A percentile compares a stretch with the other conserved stretches of the same genome.
phyloP scores from a whole-genome alignment of 2,888 invertebrate genomes.

The Thecocarcelia acutangulata region DNA sequence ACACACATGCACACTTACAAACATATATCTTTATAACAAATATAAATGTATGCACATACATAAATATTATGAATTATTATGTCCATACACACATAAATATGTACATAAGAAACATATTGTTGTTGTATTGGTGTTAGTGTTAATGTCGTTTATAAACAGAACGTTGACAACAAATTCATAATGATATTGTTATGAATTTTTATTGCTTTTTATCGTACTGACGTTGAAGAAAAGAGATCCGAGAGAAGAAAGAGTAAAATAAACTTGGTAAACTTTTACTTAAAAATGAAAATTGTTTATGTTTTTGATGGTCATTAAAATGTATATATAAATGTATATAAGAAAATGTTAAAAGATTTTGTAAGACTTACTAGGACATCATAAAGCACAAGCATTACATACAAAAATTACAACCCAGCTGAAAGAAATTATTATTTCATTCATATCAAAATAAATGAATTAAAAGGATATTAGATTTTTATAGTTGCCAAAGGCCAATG shows the following conservation, averaged over 20 bases:
- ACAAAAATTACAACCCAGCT: conserved; percentile 39
- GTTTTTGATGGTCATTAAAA: conserved; percentile 63
- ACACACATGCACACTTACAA: neutral
- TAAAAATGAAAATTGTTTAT: conserved; percentile 66
- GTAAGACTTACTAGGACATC: conserved; percentile 59
- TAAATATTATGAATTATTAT: too few relatives aligned
- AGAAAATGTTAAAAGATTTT: conserved; percentile 52
- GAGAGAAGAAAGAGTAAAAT: neutral
- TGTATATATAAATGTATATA: conserved; percentile 25
- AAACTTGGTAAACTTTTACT: conserved; percentile 41
- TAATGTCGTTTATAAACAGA: conserved; percentile 53
- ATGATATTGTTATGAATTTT: conserved; percentile 69
- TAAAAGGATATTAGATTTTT: conserved; percentile 60
- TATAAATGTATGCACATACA: neutral
- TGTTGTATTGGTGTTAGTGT: conserved; percentile 42
- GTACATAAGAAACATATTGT: conserved; percentile 68
- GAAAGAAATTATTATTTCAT: conserved; percentile 50
- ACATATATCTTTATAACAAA: neutral
- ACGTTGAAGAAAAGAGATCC: neutral
- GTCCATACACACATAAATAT: conserved; percentile 24
- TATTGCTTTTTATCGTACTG: conserved; percentile 57
- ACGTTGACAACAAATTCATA: conserved; percentile 65
- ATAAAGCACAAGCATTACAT: conserved; percentile 47
- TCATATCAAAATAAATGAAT: conserved; percentile 55
- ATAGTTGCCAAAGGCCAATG: conserved; percentile 49